These are phyloP conservation scores for Epinotia brunnichana DNA, from an alignment of 2,888 invertebrate species.

Conservation along the genomic window DNA sequence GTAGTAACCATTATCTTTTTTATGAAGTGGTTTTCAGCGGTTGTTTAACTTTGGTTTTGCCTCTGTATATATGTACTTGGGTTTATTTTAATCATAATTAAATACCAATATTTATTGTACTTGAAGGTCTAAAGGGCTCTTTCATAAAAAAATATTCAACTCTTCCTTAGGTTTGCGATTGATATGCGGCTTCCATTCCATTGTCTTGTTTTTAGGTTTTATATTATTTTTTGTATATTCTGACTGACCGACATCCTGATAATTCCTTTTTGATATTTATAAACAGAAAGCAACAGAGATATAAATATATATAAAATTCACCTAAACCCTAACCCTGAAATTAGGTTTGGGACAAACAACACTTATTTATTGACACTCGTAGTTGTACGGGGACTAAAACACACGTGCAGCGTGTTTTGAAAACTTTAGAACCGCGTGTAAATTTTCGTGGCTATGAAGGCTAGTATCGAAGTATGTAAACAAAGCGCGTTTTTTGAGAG, in stretches of 20 bases:
- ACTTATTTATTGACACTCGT: neutral
- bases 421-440: neutral
- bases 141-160: no score
- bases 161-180: no score
- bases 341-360: neutral
- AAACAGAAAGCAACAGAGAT: neutral
- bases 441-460: conserved; percentile 9
- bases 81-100: no score
- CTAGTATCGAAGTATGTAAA: conserved; percentile 22
- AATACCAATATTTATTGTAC: no score
- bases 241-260: no score
- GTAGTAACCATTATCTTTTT: conserved; percentile 33
- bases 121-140: no score
- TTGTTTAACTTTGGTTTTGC: conserved; percentile 6
- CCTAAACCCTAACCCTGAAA: neutral
- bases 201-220: no score
- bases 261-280: no score
- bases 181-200: no score
- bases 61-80: no score
- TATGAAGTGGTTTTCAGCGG: conserved; percentile 10
- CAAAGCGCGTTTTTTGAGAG: conserved; percentile 18
- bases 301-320: neutral
- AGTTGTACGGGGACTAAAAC: neutral
- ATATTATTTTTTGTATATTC: no score
- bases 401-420: conserved; percentile 14